These are phyloP conservation scores for Nycteola revayana DNA, from an alignment of 2,888 invertebrate genomes.

Conservation along the genomic window DNA sequence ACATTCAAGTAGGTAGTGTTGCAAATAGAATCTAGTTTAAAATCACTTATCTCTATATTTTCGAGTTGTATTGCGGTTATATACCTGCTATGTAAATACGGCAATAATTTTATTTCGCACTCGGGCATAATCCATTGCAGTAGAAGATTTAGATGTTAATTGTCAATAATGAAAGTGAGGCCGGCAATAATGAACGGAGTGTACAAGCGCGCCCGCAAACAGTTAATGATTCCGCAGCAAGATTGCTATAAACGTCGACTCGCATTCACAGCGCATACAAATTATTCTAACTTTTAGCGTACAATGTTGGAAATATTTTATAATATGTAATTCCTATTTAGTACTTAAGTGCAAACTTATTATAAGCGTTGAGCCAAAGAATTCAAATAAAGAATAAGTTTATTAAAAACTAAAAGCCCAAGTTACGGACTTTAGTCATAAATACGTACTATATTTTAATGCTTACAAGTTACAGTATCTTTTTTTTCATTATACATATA, in stretches of 20 bases:
- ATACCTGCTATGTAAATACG: slow-evolving; percentile 28
- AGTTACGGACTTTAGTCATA: too few relatives aligned
- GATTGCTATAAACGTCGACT: slow-evolving; percentile 55
- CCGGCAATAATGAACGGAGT: slow-evolving; percentile 32
- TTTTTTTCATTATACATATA: too few relatives aligned
- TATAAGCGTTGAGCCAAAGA: neutral
- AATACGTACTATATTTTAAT: too few relatives aligned
- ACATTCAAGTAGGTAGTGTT: neutral
- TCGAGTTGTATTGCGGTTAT: slow-evolving; percentile 14
- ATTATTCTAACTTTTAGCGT: slow-evolving; percentile 49
- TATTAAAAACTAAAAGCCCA: too few relatives aligned
- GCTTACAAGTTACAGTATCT: too few relatives aligned
- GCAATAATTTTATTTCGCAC: slow-evolving; percentile 24
- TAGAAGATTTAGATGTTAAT: slow-evolving; percentile 37
- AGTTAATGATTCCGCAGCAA: slow-evolving; percentile 47
- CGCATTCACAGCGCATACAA: slow-evolving; percentile 62
- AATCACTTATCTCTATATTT: slow-evolving; percentile 20
- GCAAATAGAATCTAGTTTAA: slow-evolving; percentile 12
- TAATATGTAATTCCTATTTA: slow-evolving; percentile 4
- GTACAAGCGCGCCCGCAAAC: slow-evolving; percentile 31
- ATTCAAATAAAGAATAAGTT: too few relatives aligned
- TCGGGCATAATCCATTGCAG: slow-evolving; percentile 19
- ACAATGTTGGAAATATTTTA: slow-evolving; percentile 41
- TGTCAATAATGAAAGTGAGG: slow-evolving; percentile 34
- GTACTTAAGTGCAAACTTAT: too few relatives aligned